phyloP scores from a whole-genome alignment of 2,113 vertebrate genomes.

The Fregata magnificens region DNA sequence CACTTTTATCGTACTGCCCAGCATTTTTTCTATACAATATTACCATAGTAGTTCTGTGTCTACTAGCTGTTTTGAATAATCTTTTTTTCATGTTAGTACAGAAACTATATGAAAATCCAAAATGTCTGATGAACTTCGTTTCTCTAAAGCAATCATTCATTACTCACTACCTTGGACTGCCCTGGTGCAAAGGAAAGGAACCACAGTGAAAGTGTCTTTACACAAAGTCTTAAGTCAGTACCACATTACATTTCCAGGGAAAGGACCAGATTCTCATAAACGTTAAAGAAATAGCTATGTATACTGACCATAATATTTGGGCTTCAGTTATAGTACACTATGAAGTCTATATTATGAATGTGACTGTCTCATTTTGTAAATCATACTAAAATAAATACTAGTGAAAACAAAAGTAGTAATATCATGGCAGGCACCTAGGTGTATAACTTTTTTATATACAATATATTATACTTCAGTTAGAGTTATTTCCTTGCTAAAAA shows the following conservation, averaged over 20 bases:
- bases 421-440: neutral
- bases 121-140: neutral
- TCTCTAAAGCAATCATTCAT: neutral
- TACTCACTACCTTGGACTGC: neutral
- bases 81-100: neutral
- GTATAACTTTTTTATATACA: neutral
- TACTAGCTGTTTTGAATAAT: neutral
- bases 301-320: neutral
- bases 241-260: neutral
- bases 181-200: neutral
- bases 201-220: neutral
- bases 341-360: neutral
- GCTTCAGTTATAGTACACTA: neutral
- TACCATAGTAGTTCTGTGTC: neutral
- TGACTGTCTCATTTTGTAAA: neutral
- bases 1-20: neutral
- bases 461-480: neutral
- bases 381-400: neutral
- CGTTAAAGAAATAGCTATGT: neutral
- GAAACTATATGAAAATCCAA: neutral
- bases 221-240: neutral
- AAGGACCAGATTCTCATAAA: neutral
- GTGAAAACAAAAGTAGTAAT: neutral
- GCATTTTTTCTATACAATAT: neutral
- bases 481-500: neutral